Evolutionary conservation across 2,113 vertebrate species (phyloP).

Genomic region (Cheirogaleus medius): DNA sequence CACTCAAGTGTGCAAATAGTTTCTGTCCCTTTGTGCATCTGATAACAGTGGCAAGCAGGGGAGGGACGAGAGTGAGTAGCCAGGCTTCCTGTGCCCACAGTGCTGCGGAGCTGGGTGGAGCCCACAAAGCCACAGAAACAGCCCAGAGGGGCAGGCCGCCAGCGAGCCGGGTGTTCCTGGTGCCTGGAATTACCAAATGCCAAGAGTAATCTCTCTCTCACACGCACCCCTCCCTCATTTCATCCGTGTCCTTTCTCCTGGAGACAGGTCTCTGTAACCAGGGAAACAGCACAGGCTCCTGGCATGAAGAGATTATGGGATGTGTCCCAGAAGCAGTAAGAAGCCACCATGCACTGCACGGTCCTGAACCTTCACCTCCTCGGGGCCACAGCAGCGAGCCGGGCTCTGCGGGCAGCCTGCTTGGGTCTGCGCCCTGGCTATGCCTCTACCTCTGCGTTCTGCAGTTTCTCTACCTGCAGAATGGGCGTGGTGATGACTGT

Average conservation of each 20-base stretch:
- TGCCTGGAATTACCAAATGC: not conserved
- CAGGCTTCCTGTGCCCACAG: not conserved
- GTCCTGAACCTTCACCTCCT: not conserved
- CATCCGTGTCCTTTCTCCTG: not conserved
- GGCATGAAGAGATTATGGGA: not conserved
- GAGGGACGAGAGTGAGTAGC: fast-evolving
- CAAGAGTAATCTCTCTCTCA: not conserved
- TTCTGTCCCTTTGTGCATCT: not conserved
- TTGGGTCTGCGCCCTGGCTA: too few species aligned
- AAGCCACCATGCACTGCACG: fast-evolving
- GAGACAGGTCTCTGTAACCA: not conserved
- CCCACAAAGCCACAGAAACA: not conserved
- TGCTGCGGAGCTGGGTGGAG: fast-evolving
- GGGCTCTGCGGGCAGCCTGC: not conserved
- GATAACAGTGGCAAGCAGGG: not conserved
- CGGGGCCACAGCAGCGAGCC: fast-evolving
- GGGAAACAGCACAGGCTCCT: not conserved
- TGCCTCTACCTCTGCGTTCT: not conserved
- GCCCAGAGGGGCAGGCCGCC: fast-evolving
- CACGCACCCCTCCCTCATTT: not conserved
- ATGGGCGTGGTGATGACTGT: not conserved
- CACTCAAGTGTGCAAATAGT: not conserved
- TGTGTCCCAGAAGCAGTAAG: not conserved
- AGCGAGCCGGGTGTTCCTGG: not conserved
- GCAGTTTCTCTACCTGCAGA: not conserved